Base-by-base conservation (phyloP, 2,797 vertebrate genomes). In the Acanthurus tractus region DNA sequence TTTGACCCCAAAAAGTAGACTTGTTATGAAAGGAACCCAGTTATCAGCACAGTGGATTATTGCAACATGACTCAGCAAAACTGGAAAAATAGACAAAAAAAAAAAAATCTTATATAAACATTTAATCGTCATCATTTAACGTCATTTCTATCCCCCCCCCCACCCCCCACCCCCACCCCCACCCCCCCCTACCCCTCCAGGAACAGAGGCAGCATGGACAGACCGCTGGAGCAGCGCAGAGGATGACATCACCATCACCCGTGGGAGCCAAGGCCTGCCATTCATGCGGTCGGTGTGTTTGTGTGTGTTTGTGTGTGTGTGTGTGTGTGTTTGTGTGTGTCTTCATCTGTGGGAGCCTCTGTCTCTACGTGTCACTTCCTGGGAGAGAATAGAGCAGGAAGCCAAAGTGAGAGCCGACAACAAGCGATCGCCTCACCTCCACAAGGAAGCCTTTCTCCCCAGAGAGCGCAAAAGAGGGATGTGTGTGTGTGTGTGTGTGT, bases 301-400 rank as follows among this genome's bases (percentile, higher is more conserved):
- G 66, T 23, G 48, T 73, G 64, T 52, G 42, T 70, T 20, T 55
- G 52, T 68, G 52, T 74, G 70, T 44, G 29, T 75, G 68, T 45
- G 66, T 23, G 48, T 74, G 59, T 48, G n/a, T 65, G 23, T 17
- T 45, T 59, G 44, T 49, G 36, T 59, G 56, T 55, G 55, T 20
- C 70, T 65, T 68, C 42, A 36, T 57, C 9, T 67, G 70, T 78
- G 74, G 13, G 67, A 49, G 64, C 62, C 73, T 62, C 65, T 85
- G 84, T 85, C 72, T 80, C 76, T 74, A 69, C 59, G 25, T 89
- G 85, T 86, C 79, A 89, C 88, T 93, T 94, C 93, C 93, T 92
- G 88, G 82, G 89, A 87, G 70, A 93, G 90, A 94, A 92, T 88
- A 83, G 87, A 84, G 67, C 82, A 89, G 88, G 89, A 94, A 92